Conservation (phyloP, 2,113 vertebrate species). For the Rhinopomastus cyanomelas region DNA sequence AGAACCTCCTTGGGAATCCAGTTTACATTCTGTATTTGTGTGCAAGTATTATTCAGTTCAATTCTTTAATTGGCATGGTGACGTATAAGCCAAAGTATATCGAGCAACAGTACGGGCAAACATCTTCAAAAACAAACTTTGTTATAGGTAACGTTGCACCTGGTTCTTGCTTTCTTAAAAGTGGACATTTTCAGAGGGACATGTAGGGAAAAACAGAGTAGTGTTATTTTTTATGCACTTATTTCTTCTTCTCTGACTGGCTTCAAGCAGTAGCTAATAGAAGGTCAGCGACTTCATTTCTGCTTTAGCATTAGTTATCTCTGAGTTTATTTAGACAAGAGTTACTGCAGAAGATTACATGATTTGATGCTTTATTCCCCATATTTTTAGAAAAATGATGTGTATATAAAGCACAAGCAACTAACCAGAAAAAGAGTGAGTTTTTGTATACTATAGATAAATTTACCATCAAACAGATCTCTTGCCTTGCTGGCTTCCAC, state of each 20-base stretch:
- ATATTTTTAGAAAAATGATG: background rate
- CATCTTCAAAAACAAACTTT: conserved; percentile 90
- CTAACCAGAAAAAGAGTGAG: background rate
- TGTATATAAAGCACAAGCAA: background rate
- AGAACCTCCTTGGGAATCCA: conserved; percentile 84
- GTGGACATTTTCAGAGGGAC: background rate
- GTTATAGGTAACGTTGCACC: conserved; percentile 84
- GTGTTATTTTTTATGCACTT: too few relatives aligned
- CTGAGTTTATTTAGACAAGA: background rate
- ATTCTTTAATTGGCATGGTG: conserved; percentile 93
- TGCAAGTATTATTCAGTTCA: conserved; percentile 88
- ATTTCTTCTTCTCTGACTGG: background rate
- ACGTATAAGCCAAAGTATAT: conserved; percentile 97
- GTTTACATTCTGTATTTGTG: conserved; percentile 86
- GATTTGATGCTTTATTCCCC: background rate
- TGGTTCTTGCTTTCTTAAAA: background rate
- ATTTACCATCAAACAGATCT: background rate
- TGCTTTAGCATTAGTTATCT: background rate
- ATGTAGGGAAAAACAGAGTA: too few relatives aligned
- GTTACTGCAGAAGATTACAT: background rate
- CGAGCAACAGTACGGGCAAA: conserved; percentile 93
- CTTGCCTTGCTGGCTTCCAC: background rate
- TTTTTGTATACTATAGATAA: background rate
- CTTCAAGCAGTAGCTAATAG: background rate
- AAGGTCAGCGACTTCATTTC: background rate